phyloP scores from a whole-genome alignment of 30 jellyfish, hydroid and myxozoan genomes.

The Cassiopea xamachana region DNA sequence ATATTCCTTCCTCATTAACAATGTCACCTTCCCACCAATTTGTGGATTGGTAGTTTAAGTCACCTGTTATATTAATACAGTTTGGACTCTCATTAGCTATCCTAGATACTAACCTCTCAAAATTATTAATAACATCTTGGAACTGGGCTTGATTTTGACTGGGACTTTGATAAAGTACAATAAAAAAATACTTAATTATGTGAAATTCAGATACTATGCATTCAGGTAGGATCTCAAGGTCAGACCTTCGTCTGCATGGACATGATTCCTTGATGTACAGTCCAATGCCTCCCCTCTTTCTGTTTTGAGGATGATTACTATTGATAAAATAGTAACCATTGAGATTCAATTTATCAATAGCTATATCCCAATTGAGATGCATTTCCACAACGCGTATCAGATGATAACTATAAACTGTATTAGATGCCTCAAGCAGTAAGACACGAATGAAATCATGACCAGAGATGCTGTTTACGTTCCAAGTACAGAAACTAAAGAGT shows the following conservation, averaged over 20 bases:
- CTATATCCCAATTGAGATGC: background rate
- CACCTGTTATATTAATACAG: background rate
- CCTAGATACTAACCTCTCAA: background rate
- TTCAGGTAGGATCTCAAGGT: conserved; percentile 8
- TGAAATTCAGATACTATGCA: conserved; percentile 22
- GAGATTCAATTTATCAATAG: background rate
- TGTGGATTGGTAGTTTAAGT: background rate
- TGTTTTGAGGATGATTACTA: conserved; percentile 10
- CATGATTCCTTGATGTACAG: conserved; percentile 3
- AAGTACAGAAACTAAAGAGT: conserved; percentile 5
- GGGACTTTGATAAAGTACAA: background rate
- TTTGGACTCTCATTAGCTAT: conserved; percentile 8
- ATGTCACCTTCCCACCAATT: background rate
- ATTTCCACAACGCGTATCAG: background rate
- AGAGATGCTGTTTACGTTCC: conserved; percentile 2
- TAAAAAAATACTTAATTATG: background rate
- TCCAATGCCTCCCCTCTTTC: conserved; percentile 15
- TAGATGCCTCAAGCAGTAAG: background rate
- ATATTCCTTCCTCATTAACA: background rate
- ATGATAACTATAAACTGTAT: background rate
- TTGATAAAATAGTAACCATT: conserved; percentile 13
- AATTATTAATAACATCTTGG: background rate
- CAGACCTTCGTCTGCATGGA: background rate
- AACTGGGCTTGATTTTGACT: conserved; percentile 3
- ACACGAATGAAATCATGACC: conserved; percentile 6